These are phyloP conservation scores for Arctopsyche grandis DNA, from an alignment of 1,140 invertebrate genomes.

Conservation along the genomic window DNA sequence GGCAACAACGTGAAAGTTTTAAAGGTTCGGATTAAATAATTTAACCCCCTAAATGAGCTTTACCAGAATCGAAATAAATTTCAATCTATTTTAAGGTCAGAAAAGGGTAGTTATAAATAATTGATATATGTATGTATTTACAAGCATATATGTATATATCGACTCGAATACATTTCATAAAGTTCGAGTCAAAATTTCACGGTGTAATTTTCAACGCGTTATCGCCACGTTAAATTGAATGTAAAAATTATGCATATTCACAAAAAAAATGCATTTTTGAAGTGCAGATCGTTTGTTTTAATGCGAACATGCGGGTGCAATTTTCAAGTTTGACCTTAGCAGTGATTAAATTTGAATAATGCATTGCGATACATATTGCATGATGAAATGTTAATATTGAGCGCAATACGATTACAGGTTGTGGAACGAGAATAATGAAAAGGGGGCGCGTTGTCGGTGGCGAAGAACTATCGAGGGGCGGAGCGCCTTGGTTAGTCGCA, in stretches of 20 bases:
- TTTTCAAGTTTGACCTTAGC: background rate
- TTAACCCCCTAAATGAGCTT: too few species aligned
- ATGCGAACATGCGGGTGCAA: too few species aligned
- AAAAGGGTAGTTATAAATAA: too few species aligned
- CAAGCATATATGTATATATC: background rate
- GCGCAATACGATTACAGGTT: constrained; percentile 27
- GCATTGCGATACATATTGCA: background rate
- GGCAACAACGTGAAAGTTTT: too few species aligned
- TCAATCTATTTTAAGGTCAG: too few species aligned
- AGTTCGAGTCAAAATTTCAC: too few species aligned
- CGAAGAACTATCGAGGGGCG: constrained; percentile 58
- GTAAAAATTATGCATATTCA: too few species aligned
- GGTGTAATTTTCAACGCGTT: too few species aligned
- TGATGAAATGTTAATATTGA: background rate
- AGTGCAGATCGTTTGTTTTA: too few species aligned
- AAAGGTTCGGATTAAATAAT: too few species aligned
- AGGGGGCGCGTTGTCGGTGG: constrained; percentile 63
- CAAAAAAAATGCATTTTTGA: background rate
- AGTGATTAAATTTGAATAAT: background rate
- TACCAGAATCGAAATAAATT: too few species aligned
- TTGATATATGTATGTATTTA: background rate
- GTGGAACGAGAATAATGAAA: constrained; percentile 52
- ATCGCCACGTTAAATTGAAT: too few species aligned
- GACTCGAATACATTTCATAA: background rate
- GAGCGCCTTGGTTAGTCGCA: constrained; percentile 64